Conservation (phyloP, 1,140 invertebrate genomes). For the Cyclargus thomasi region DNA sequence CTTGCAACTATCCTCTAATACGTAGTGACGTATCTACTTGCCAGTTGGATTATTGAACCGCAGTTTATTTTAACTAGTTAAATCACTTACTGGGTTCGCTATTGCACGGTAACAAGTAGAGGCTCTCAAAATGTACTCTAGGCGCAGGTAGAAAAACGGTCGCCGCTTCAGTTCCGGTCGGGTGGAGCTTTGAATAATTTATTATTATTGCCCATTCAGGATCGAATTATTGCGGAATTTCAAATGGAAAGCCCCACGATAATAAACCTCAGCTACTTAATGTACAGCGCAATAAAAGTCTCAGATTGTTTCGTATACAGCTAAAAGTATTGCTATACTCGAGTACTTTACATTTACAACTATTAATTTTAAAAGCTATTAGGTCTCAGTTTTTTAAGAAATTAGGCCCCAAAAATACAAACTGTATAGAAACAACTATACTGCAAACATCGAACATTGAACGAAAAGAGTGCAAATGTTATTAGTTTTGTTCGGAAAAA, state of each 20-base stretch:
- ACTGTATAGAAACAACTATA: too few species aligned
- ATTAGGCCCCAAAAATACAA: too few species aligned
- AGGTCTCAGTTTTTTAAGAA: too few species aligned
- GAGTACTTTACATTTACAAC: neutral
- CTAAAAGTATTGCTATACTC: neutral
- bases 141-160: conserved; percentile 9
- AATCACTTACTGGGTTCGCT: neutral
- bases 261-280: conserved; percentile 4
- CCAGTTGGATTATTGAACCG: too few species aligned
- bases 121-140: too few species aligned
- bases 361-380: too few species aligned
- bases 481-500: too few species aligned
- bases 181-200: conserved; percentile 24
- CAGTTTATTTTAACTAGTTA: too few species aligned
- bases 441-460: too few species aligned
- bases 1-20: too few species aligned
- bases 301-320: neutral
- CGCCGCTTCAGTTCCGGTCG: conserved; percentile 12
- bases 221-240: conserved; percentile 24
- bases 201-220: conserved; percentile 23
- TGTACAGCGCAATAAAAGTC: neutral
- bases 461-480: too few species aligned
- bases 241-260: conserved; percentile 21
- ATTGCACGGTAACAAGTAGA: neutral
- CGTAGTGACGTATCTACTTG: too few species aligned